These are phyloP conservation scores for Myopa tessellatipennis DNA, from an alignment of 2,888 invertebrate species.

Conservation along the genomic window DNA sequence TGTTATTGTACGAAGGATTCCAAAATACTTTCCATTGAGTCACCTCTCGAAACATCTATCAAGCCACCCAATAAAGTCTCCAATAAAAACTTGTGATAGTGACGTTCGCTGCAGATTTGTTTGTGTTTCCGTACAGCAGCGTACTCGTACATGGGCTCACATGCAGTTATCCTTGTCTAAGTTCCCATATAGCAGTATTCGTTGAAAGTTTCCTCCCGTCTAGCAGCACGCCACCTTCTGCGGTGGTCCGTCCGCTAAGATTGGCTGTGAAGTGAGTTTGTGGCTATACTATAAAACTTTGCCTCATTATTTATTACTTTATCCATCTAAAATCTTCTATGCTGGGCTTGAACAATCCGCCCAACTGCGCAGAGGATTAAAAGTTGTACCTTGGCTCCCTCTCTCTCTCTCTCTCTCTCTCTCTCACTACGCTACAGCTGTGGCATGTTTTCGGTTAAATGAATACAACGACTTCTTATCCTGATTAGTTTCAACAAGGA, in stretches of 20 bases:
- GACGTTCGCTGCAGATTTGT: too few species aligned
- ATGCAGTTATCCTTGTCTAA: not conserved
- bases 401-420: not conserved
- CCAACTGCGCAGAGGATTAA: conserved; percentile 24
- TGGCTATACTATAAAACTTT: conserved; percentile 10
- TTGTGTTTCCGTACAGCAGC: too few species aligned
- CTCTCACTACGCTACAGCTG: not conserved
- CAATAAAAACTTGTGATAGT: too few species aligned
- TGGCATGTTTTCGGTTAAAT: not conserved
- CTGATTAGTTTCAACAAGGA: conserved; percentile 25
- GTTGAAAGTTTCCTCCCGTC: not conserved
- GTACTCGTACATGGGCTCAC: too few species aligned
- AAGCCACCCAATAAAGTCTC: too few species aligned
- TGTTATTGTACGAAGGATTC: too few species aligned
- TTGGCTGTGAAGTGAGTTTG: not conserved
- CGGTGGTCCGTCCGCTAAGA: not conserved
- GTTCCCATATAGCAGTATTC: not conserved
- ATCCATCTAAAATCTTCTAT: conserved; percentile 15
- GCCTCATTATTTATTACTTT: conserved; percentile 9
- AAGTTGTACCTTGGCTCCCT: conserved; percentile 14
- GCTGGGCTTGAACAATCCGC: not conserved
- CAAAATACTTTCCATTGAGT: too few species aligned
- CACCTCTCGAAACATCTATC: too few species aligned
- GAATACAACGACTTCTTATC: conserved; percentile 14
- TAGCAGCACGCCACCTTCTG: not conserved